Percentiles rank a stretch among this genome's conserved stretches.
Conservation (phyloP, 2,113 vertebrate species). For the Corapipo altera region DNA sequence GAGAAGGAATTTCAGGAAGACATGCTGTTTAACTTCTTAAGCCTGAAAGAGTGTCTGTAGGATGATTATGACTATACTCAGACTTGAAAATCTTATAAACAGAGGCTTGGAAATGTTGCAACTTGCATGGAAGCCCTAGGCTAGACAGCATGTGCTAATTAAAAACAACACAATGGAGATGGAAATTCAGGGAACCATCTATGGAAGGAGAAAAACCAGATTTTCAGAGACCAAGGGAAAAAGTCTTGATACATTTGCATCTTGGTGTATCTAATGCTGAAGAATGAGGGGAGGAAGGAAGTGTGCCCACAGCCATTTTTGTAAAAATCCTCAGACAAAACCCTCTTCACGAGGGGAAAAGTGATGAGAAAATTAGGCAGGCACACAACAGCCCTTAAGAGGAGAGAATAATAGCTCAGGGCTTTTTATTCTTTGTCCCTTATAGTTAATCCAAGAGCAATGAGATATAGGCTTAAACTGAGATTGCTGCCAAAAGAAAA, state of each 20-base stretch:
- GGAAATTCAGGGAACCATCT: background rate
- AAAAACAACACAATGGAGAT: background rate
- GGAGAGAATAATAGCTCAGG: background rate
- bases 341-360: background rate
- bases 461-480: background rate
- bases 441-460: background rate
- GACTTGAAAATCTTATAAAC: background rate
- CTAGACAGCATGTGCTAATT: background rate
- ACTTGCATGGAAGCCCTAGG: conserved; percentile 19
- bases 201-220: background rate
- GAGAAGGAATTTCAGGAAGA: background rate
- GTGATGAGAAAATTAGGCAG: background rate
- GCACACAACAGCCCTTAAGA: background rate
- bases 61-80: background rate
- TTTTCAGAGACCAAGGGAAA: background rate
- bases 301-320: background rate
- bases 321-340: background rate
- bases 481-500: background rate
- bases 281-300: conserved; percentile 12
- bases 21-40: background rate
- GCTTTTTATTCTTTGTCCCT: background rate
- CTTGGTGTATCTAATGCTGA: background rate
- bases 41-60: background rate
- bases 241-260: background rate
- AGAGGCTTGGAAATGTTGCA: background rate